Evolutionary conservation across 2,797 vertebrate genomes (phyloP), one percentile per base, ranked within the genome.

Genomic region (Botia kubotai): DNA sequence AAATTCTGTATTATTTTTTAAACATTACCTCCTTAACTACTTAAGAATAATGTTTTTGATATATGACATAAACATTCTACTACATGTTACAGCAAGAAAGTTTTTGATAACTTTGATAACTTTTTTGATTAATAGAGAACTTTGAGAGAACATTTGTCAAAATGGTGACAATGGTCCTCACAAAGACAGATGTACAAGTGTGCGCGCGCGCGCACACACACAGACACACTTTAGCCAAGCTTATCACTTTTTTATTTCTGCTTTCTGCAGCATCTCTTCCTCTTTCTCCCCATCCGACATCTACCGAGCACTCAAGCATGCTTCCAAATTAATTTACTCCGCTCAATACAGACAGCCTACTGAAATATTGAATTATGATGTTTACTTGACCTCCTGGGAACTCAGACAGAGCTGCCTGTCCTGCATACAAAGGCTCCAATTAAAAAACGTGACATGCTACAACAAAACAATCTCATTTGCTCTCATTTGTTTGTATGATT

Each of bases 271-370:
- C 53, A 55, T 75, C 71, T 58, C 66, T 33, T 83, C 43, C 80
- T 84, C 68, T 77, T 68, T 53, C 71, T 71, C 81, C 58, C 66
- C 50, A 83, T 66, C 50, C 83, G 79, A 80, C 81, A 82, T 85
- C 46, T 63, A 69, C 77, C 83, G 60, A 43, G 66, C 87, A 87
- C 84, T 87, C 75, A 84, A 81, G 79, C 86, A 88, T 82, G 78
- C 77, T 83, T 84, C 87, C 88, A 92, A 93, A 93, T 93, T 89
- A 92, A 93, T 93, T 93, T 89, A 89, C 77, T 77, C 84, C 82
- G 89, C 87, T 92, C 87, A 87, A 84, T 71, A 82, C 85, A 78
- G 76, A 85, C 86, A 17, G 58, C 87, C 86, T 60, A 72, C 65
- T 75, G 62, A 81, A 87, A 83, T 86, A 57, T 80, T 79, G 78